Evolutionary conservation across 30 jellyfish, hydroid and myxozoan species (phyloP), one percentile per base, ranked within the genome.

Genomic region (Calvadosia cruxmelitensis): DNA sequence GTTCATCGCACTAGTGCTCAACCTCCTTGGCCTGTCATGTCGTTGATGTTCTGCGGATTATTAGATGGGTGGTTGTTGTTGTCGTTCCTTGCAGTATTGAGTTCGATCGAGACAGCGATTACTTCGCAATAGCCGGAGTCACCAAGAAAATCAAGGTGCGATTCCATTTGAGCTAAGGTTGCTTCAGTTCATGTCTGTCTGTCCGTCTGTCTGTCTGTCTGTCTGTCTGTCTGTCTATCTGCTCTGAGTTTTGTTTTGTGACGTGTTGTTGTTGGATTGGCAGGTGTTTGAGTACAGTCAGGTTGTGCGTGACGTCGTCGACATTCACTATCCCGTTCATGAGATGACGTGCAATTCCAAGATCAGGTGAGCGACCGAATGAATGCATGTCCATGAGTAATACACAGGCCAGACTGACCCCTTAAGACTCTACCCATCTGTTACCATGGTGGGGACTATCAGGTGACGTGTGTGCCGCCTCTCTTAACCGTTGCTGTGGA

Each of bases 291-390:
- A 91, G 50, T 91, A 91, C 74, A 74, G 79, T 50, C 99, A 91
- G 65, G 94, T 91, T 3, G 86, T 91, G 16, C 74, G 95, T 27
- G 99, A 91, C 75, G 95, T 91, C 2, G 95, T 91, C 26, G 99
- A 91, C 78, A 91, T 91, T 50, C 99, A 91, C 69, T 91, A 91
- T 71, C 99, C 99, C 10, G 95, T 78, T 26, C 95, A 91, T 61
- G 99, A 91, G 64, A 91, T 91, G 99, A 91, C 99, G 1, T 91
- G 99, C 74, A 91, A 91, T 67, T 91, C 99, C 10, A 91, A 91
- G 61, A 91, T 91, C 15, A 91, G 94, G 94, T 82, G 31, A 20
- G 48, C 66, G 24, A 1, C 27, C 29, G 34, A 1, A 12, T 31
- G 7, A 27, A 7, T 31, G 3, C 2, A 31, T 26, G 0, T 34